Percentiles rank a stretch among this genome's conserved stretches.
Evolutionary conservation across 2,888 invertebrate species (phyloP).

Genomic region (Leptinotarsa tumamoca): DNA sequence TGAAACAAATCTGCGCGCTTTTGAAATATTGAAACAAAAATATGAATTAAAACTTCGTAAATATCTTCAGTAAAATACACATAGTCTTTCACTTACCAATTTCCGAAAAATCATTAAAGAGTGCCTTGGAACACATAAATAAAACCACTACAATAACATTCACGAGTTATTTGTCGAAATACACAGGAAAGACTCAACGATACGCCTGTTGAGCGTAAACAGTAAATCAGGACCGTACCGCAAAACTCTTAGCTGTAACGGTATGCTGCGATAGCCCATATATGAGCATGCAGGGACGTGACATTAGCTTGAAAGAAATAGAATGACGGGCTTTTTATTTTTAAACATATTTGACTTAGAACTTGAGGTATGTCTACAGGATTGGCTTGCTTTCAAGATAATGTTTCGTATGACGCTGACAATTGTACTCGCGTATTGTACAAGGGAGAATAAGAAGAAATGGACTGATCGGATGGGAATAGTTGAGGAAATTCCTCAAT

Average conservation of each 20-base stretch:
- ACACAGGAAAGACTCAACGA: constrained; percentile 60
- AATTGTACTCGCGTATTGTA: background rate
- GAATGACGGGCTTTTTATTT: constrained; percentile 35
- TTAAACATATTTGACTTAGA: constrained; percentile 33
- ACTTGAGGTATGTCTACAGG: constrained; percentile 23
- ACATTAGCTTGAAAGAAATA: constrained; percentile 35
- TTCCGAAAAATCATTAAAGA: constrained; percentile 60
- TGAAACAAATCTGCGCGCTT: constrained; percentile 17
- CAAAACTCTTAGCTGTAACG: constrained; percentile 42
- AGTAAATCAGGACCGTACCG: constrained; percentile 69
- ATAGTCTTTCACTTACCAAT: constrained; percentile 53
- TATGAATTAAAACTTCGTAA: constrained; percentile 1
- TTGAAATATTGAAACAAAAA: constrained; percentile 5
- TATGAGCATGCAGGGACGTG: constrained; percentile 37
- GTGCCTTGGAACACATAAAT: constrained; percentile 60
- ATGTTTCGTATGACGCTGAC: background rate
- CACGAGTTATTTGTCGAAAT: constrained; percentile 58
- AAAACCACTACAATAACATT: constrained; percentile 54
- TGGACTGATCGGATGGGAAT: background rate
- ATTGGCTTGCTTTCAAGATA: constrained; percentile 17
- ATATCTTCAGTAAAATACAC: background rate
- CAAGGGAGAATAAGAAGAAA: background rate
- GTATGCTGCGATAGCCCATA: constrained; percentile 37
- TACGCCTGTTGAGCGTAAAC: constrained; percentile 73
- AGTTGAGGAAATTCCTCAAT: background rate